phyloP scores from a whole-genome alignment of 1,140 invertebrate species.

The Drosophila willistoni region DNA sequence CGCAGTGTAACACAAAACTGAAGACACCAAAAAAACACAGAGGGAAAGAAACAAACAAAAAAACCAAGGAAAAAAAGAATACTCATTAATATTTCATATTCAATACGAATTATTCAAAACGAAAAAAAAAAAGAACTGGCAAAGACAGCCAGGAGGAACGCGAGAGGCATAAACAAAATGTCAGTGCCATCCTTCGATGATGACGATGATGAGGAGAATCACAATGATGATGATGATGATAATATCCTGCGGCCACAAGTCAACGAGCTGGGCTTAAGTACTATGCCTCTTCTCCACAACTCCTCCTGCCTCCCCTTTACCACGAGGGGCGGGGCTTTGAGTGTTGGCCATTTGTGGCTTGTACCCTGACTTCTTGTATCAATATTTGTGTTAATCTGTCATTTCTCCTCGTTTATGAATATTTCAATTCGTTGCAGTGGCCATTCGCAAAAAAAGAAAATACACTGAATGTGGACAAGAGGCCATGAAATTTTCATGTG shows the following conservation, averaged over 20 bases:
- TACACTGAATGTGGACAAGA: conserved; percentile 16
- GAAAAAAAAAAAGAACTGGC: conserved; percentile 39
- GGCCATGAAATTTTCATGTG: conserved; percentile 73
- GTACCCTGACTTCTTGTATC: conserved; percentile 57
- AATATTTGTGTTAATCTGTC: conserved; percentile 81
- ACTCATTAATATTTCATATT: conserved; percentile 80
- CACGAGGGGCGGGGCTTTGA: background rate
- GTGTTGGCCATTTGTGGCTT: conserved; percentile 18
- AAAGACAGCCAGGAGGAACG: conserved; percentile 45
- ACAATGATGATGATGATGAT: conserved; percentile 17
- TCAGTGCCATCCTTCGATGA: conserved; percentile 20
- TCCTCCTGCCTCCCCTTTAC: background rate
- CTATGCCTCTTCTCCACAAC: conserved; percentile 1
- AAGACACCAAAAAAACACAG: background rate
- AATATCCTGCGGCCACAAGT: conserved; percentile 50
- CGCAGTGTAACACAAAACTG: conserved; percentile 41
- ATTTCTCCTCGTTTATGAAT: conserved; percentile 79
- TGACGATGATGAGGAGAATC: background rate
- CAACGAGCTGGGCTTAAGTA: conserved; percentile 49
- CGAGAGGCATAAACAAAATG: conserved; percentile 68
- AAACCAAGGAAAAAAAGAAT: conserved; percentile 22
- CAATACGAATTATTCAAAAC: conserved; percentile 78
- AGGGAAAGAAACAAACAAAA: conserved; percentile 8
- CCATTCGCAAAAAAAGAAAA: conserved; percentile 9
- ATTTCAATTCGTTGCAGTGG: conserved; percentile 66